Evolutionary conservation across 35 echinoderm and acorn worm genomes (phyloP).

Genomic region (Apostichopus japonicus): DNA sequence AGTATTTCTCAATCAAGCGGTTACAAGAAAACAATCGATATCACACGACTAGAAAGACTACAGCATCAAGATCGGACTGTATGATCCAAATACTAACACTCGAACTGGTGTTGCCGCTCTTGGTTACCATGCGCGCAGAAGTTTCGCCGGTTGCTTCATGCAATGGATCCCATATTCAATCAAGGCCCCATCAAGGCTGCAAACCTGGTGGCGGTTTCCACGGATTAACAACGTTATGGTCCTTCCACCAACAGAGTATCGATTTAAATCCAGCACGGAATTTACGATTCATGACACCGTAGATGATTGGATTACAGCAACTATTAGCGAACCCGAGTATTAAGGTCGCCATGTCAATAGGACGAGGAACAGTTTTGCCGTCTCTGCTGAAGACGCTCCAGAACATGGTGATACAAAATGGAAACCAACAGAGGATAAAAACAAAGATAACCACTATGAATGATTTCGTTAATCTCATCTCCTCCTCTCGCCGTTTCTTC

Average conservation of each 20-base stretch:
- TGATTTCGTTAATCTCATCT: conserved; percentile 89
- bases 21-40: too few species aligned
- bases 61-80: too few species aligned
- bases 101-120: too few species aligned
- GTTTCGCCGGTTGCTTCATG: too few species aligned
- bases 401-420: conserved; percentile 98
- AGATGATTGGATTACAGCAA: conserved; percentile 99
- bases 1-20: too few species aligned
- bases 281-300: conserved; percentile 91
- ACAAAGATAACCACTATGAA: conserved; percentile 92
- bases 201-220: conserved; percentile 9
- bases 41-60: too few species aligned
- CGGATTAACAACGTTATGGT: conserved; percentile 38
- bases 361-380: conserved; percentile 45
- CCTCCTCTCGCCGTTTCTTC: conserved; percentile 81
- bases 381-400: conserved; percentile 78
- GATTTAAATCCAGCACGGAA: conserved; percentile 86
- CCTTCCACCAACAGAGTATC: conserved; percentile 62
- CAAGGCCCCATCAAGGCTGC: too few species aligned
- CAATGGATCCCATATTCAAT: too few species aligned
- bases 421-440: conserved; percentile 95
- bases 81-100: too few species aligned
- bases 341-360: conserved; percentile 79
- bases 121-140: too few species aligned
- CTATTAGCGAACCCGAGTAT: conserved; percentile 90